These are phyloP conservation scores for Pocillopora damicornis DNA, from an alignment of 64 coral and sea anemone species.

Conservation along the genomic window DNA sequence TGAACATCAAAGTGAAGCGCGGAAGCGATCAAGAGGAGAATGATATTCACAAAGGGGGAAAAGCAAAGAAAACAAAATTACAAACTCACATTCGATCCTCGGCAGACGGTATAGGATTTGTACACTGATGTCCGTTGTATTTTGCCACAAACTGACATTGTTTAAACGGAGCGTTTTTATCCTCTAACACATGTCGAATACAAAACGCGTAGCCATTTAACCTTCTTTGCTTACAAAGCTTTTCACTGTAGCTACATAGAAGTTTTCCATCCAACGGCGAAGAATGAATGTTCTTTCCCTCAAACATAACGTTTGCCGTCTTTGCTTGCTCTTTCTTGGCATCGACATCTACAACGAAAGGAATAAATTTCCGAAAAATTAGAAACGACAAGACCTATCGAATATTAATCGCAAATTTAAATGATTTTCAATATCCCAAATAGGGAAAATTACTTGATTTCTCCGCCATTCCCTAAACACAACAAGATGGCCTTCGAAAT, in stretches of 20 bases:
- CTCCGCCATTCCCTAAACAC: slow-evolving; percentile 57
- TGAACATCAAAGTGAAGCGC: slow-evolving; percentile 6
- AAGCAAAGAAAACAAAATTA: slow-evolving; percentile 27
- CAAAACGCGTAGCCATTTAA: slow-evolving; percentile 99
- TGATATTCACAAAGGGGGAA: background rate
- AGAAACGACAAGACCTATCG: slow-evolving; percentile 82
- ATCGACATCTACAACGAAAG: slow-evolving; percentile 86
- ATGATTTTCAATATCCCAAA: slow-evolving; percentile 79
- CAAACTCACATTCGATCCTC: slow-evolving; percentile 99
- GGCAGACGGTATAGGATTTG: slow-evolving; percentile 92
- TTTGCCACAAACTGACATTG: slow-evolving; percentile 99
- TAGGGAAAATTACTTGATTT: slow-evolving; percentile 66
- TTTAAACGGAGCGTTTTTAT: slow-evolving; percentile 99
- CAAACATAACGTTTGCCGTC: slow-evolving; percentile 80
- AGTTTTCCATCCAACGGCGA: slow-evolving; percentile 97
- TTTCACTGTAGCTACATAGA: slow-evolving; percentile 98
- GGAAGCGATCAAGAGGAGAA: slow-evolving; percentile 16
- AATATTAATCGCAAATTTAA: slow-evolving; percentile 74
- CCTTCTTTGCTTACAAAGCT: slow-evolving; percentile 98
- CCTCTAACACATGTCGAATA: slow-evolving; percentile 99
- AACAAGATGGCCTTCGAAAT: slow-evolving; percentile 36
- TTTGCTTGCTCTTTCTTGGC: slow-evolving; percentile 69
- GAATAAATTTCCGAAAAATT: slow-evolving; percentile 75
- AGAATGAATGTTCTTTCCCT: slow-evolving; percentile 99
- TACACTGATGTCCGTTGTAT: slow-evolving; percentile 99